Evolutionary conservation across 2,888 invertebrate genomes (phyloP), one percentile per base, ranked within the genome.

Genomic region (Platypus cylindrus): DNA sequence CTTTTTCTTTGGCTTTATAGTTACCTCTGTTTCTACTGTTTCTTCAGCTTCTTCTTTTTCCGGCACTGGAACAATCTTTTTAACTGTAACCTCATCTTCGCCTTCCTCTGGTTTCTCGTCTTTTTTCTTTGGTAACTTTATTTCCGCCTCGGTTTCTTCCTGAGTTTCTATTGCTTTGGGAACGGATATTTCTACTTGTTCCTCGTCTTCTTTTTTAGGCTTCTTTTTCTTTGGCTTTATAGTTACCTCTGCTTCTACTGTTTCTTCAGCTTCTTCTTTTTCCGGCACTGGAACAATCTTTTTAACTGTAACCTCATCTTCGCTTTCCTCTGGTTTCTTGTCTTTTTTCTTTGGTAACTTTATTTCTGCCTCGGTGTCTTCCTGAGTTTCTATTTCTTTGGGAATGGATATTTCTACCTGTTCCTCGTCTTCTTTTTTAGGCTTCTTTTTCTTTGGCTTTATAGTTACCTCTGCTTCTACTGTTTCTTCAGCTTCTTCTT

Each of bases 221-320:
- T 41, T 49, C 42, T 53, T 54, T 46, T 57, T 53, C 50, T 54
- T 56, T 12, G 16, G 43, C 28, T 32, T 28, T 25, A 46, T 41
- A 25, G 37, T 33, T 14, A 36, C 26, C 18, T 38, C 23, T 29
- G 45, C 47, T 40, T 63, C 62, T 12, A 59, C 56, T 53, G 59
- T 79, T 13, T 80, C 68, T 2, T 75, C 79, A 17, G 77, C 66
- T 52, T 70, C 69, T 49, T 67, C 65, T 40, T 66, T 64, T 49
- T 71, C 68, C 51, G 72, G 68, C 45, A 56, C 78, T 22, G 44
- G 39, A n/a, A 44, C 31, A 8, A 37, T 32, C 36, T 50, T 52
- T 32, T 52, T 47, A 15, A 53, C 49, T 27, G 53, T 47, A 11
- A 47, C 34, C 26, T 53, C 48, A 22, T 46, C 44, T 35, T 51